phyloP scores from a whole-genome alignment of 53 echinoderm and acorn worm species.

The Paracentrotus lividus region DNA sequence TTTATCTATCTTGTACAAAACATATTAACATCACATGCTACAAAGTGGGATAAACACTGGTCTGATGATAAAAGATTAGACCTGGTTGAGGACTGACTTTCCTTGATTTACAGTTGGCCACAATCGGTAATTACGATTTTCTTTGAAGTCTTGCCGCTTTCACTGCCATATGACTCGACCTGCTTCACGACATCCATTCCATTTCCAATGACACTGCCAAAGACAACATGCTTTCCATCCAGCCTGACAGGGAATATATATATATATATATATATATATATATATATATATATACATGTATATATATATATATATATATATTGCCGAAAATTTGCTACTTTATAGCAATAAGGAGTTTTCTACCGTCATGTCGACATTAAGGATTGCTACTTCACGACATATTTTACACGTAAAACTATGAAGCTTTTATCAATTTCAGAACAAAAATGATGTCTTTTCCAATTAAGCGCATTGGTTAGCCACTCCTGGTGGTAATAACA shows the following conservation, averaged over 20 bases:
- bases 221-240: conserved; percentile 94
- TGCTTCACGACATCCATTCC: conserved; percentile 66
- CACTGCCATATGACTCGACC: conserved; percentile 77
- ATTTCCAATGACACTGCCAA: conserved; percentile 75
- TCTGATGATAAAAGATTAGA: not conserved
- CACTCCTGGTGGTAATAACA: too few relatives aligned
- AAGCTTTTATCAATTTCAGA: too few relatives aligned
- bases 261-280: too few relatives aligned
- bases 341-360: too few relatives aligned
- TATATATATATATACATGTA: too few relatives aligned
- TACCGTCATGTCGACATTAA: too few relatives aligned
- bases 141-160: conserved; percentile 72
- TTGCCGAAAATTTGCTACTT: too few relatives aligned
- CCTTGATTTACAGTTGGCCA: conserved; percentile 74
- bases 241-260: conserved; percentile 60
- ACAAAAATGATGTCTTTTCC: too few relatives aligned
- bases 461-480: too few relatives aligned
- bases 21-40: conserved; percentile 32
- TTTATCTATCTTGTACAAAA: not conserved
- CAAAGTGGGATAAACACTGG: not conserved
- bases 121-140: conserved; percentile 75
- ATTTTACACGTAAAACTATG: too few relatives aligned
- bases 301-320: too few relatives aligned
- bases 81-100: not conserved
- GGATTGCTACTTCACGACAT: too few relatives aligned